Evolutionary conservation across 2,888 invertebrate species (phyloP).

Genomic region (Agriopis marginaria): DNA sequence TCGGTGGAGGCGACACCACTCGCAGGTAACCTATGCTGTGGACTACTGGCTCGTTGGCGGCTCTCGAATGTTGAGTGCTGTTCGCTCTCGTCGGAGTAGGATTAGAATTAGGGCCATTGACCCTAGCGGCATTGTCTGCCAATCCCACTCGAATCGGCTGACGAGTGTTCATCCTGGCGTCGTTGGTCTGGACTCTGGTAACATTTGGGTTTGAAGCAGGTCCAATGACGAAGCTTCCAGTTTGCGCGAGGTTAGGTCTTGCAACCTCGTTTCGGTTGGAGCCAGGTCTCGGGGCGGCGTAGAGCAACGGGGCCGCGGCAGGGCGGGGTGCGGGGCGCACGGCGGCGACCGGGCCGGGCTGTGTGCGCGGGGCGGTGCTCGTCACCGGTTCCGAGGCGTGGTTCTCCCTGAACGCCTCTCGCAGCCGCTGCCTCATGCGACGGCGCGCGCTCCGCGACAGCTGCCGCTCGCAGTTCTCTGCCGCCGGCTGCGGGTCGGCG

Average conservation of each 20-base stretch:
- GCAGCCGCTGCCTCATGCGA: slow-evolving; percentile 70
- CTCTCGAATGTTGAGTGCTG: background rate
- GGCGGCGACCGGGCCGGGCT: slow-evolving; percentile 5
- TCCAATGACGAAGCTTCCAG: background rate
- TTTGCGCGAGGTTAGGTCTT: background rate
- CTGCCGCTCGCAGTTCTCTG: slow-evolving; percentile 18
- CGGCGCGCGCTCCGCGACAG: slow-evolving; percentile 73
- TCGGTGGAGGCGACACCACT: slow-evolving; percentile 13
- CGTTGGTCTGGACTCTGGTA: slow-evolving; percentile 4
- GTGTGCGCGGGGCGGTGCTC: background rate
- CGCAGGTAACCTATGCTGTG: slow-evolving; percentile 6
- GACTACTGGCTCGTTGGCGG: slow-evolving; percentile 1
- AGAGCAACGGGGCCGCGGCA: slow-evolving; percentile 39
- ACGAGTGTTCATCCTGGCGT: background rate
- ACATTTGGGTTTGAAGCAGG: background rate
- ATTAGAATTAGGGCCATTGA: background rate
- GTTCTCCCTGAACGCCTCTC: slow-evolving; percentile 63
- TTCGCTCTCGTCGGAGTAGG: slow-evolving; percentile 3
- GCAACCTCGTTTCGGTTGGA: slow-evolving; percentile 9
- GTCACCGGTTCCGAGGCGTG: slow-evolving; percentile 31
- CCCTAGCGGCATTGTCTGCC: background rate
- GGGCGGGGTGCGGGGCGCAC: slow-evolving; percentile 29
- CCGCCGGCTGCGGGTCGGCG: slow-evolving; percentile 36
- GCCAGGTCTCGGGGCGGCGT: slow-evolving; percentile 20
- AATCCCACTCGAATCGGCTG: background rate